Conservation (phyloP, 2,888 invertebrate species). For the Melanophora roralis region DNA sequence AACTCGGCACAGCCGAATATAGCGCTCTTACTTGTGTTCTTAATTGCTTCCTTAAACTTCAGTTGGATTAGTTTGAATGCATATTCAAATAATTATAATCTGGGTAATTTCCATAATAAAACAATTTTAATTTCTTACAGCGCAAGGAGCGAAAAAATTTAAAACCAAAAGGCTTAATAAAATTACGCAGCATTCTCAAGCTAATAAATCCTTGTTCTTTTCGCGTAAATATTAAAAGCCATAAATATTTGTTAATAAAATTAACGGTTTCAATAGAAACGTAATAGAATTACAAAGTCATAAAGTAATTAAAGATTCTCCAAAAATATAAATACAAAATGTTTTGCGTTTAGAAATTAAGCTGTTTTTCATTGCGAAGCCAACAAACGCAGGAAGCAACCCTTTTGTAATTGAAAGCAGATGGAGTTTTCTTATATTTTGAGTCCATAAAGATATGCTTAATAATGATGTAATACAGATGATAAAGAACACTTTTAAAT, state of each 20-base stretch:
- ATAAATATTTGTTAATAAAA: conserved; percentile 76
- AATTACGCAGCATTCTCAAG: conserved; percentile 51
- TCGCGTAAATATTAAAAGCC: conserved; percentile 60
- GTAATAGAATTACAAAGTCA: conserved; percentile 68
- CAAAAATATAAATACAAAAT: conserved; percentile 12
- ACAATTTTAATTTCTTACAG: conserved; percentile 27
- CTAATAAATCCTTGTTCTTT: conserved; percentile 55
- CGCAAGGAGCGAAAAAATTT: background rate
- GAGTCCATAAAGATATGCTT: conserved; percentile 33
- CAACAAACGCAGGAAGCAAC: conserved; percentile 37
- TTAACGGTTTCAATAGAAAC: conserved; percentile 69
- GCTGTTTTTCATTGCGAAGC: conserved; percentile 38
- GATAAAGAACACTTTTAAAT: conserved; percentile 35
- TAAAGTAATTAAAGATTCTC: conserved; percentile 72
- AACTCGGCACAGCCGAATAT: too few relatives aligned
- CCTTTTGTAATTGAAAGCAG: conserved; percentile 31
- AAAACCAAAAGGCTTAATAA: conserved; percentile 36
- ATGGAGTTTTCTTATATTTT: conserved; percentile 17
- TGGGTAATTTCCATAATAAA: conserved; percentile 56
- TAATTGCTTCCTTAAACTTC: background rate
- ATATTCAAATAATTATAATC: conserved; percentile 34
- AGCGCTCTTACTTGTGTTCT: too few relatives aligned
- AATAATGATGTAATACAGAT: conserved; percentile 35
- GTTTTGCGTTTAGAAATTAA: conserved; percentile 34
- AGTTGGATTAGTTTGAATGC: background rate